Conservation (phyloP, 2,888 invertebrate species). For the Temnothorax rugatulus region DNA sequence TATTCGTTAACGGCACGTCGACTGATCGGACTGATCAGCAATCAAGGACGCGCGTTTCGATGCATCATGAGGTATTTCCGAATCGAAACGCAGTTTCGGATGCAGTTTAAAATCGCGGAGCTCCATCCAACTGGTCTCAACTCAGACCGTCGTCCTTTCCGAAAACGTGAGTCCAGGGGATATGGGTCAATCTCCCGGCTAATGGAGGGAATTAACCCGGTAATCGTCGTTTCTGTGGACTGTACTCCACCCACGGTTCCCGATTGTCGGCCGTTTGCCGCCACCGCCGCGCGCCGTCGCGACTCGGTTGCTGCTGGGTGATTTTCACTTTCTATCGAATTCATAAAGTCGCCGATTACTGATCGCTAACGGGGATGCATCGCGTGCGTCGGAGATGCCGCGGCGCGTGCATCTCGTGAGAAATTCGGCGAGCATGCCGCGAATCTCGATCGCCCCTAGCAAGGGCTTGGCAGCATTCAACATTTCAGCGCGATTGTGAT, state of each 20-base stretch:
- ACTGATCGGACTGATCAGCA: conserved; percentile 54
- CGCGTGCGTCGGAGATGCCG: conserved; percentile 31
- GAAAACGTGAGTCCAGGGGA: conserved; percentile 69
- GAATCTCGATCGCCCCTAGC: conserved; percentile 54
- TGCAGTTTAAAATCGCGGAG: conserved; percentile 30
- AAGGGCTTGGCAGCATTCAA: conserved; percentile 22
- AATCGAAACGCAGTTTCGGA: conserved; percentile 47
- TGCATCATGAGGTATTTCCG: conserved; percentile 19
- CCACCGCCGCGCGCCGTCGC: conserved; percentile 32
- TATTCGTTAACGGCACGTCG: conserved; percentile 31
- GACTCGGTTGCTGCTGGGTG: conserved; percentile 41
- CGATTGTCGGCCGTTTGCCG: not conserved
- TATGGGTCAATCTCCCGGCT: conserved; percentile 69
- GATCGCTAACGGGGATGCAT: conserved; percentile 57
- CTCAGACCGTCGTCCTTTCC: conserved; percentile 4
- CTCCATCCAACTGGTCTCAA: conserved; percentile 2
- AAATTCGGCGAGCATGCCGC: not conserved
- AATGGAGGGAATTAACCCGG: conserved; percentile 71
- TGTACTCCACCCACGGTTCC: conserved; percentile 65
- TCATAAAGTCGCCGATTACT: conserved; percentile 68
- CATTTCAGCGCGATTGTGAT: not conserved
- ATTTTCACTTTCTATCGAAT: conserved; percentile 72
- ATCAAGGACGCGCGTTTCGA: conserved; percentile 32
- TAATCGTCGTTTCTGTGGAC: conserved; percentile 62
- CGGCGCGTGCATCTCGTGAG: conserved; percentile 9